phyloP scores from a whole-genome alignment of 2,113 vertebrate species.

The Aix galericulata region DNA sequence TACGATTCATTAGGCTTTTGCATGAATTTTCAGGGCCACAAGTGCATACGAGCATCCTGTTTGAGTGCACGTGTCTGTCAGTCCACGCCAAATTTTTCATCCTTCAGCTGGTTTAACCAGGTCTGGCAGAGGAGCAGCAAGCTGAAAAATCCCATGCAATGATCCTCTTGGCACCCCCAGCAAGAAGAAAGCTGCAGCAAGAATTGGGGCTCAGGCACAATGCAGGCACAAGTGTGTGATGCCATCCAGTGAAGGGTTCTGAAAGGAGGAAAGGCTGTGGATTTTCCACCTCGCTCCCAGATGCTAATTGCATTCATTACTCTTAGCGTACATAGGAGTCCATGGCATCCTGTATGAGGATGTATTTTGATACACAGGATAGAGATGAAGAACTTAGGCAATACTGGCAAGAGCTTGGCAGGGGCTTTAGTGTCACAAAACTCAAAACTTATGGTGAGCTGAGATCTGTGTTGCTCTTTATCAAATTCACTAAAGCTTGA shows the following conservation, averaged over 20 bases:
- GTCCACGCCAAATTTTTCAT: not conserved
- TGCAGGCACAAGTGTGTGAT: not conserved
- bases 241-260: not conserved
- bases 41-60: not conserved
- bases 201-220: not conserved
- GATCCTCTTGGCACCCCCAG: accelerated
- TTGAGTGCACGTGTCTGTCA: accelerated
- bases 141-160: not conserved
- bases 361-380: not conserved
- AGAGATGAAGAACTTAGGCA: not conserved
- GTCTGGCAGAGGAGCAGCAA: not conserved
- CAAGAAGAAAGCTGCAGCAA: not conserved
- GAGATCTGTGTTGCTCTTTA: not conserved
- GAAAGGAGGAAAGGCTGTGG: constrained; percentile 19
- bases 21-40: not conserved
- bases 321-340: not conserved
- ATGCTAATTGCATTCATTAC: constrained; percentile 33
- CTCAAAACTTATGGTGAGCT: not conserved
- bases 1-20: not conserved
- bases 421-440: not conserved
- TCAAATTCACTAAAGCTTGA: not conserved
- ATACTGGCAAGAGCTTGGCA: not conserved
- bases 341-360: not conserved
- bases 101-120: not conserved
- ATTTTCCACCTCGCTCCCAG: constrained; percentile 18